These are phyloP conservation scores for Amazonetta brasiliensis DNA, from an alignment of 2,797 vertebrate species.

Conservation along the genomic window DNA sequence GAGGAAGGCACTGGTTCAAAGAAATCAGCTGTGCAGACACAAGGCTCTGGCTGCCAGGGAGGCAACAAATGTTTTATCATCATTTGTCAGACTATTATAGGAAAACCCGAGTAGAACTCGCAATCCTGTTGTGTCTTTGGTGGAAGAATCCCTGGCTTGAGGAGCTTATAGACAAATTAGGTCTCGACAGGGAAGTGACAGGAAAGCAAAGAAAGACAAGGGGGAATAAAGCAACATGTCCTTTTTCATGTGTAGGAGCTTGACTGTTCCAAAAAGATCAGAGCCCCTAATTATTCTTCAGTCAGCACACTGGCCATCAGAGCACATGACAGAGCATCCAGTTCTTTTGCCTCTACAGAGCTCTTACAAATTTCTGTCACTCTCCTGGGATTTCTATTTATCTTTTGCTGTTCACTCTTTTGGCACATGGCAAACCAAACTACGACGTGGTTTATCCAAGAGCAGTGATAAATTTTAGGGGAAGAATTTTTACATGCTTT, in stretches of 20 bases:
- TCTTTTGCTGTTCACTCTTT: neutral
- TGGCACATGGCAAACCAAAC: neutral
- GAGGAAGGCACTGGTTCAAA: neutral
- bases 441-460: neutral
- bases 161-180: neutral
- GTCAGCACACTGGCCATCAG: neutral
- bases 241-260: neutral
- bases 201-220: neutral
- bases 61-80: fast-evolving
- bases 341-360: neutral
- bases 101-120: neutral
- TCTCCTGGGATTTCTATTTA: neutral
- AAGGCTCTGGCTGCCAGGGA: neutral
- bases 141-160: neutral
- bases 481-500: neutral
- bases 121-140: neutral
- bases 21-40: neutral
- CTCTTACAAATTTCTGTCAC: neutral
- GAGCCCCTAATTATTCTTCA: neutral
- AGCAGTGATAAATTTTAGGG: neutral
- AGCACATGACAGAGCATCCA: neutral
- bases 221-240: neutral
- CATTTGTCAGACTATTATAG: neutral
- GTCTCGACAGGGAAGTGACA: neutral
- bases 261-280: neutral